Conservation (phyloP, 1,140 invertebrate genomes). For the Chironomus tepperi region DNA sequence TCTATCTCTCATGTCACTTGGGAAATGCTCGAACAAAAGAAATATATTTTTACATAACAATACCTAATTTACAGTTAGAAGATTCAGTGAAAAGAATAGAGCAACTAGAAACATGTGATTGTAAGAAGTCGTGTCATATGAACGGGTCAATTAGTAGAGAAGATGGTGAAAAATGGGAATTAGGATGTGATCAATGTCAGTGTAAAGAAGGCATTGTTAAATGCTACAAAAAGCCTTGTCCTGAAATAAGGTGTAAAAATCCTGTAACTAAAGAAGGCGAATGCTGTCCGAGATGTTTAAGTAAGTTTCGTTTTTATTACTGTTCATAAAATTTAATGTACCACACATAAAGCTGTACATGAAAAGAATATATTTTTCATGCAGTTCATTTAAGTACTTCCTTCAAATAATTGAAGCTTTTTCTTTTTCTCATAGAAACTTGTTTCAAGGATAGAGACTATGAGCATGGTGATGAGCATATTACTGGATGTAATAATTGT, state of each 20-base stretch:
- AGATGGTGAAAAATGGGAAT: slow-evolving; percentile 74
- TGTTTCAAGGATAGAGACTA: slow-evolving; percentile 63
- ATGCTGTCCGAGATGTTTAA: slow-evolving; percentile 77
- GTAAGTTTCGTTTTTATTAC: no score
- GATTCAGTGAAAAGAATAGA: slow-evolving; percentile 64
- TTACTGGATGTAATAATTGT: slow-evolving; percentile 65
- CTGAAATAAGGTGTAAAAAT: slow-evolving; percentile 63
- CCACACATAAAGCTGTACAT: neutral
- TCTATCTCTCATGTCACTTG: no score
- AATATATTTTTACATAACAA: neutral
- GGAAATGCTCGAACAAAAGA: no score
- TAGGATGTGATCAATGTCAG: slow-evolving; percentile 70
- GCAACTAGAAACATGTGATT: slow-evolving; percentile 78
- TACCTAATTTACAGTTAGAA: slow-evolving; percentile 52
- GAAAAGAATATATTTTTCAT: slow-evolving; percentile 25
- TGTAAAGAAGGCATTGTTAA: slow-evolving; percentile 77
- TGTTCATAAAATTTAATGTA: slow-evolving; percentile 10
- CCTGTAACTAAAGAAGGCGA: slow-evolving; percentile 65
- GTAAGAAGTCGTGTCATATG: slow-evolving; percentile 72
- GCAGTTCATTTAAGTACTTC: neutral
- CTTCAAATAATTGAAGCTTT: neutral
- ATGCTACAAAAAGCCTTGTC: slow-evolving; percentile 70
- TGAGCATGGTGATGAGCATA: slow-evolving; percentile 71
- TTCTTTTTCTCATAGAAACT: slow-evolving; percentile 49
- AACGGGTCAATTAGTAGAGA: slow-evolving; percentile 64